phyloP scores from a whole-genome alignment of 2,113 vertebrate genomes.

The Cavia porcellus region DNA sequence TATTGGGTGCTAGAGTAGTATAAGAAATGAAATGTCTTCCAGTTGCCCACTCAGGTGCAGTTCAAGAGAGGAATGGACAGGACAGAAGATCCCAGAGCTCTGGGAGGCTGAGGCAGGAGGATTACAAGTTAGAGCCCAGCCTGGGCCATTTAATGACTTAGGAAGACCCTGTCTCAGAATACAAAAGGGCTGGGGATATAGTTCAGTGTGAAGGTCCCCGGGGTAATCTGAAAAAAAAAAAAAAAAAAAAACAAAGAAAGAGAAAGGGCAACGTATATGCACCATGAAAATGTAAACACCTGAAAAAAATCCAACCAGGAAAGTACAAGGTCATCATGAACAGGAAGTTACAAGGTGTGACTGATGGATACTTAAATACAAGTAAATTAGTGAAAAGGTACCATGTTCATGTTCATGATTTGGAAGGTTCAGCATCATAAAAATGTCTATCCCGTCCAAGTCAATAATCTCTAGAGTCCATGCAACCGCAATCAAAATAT shows the following conservation, averaged over 20 bases:
- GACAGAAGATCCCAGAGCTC: not conserved
- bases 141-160: not conserved
- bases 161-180: not conserved
- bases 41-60: not conserved
- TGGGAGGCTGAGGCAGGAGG: not conserved
- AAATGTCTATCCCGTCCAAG: not conserved
- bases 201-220: not conserved
- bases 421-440: not conserved
- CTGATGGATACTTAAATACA: not conserved
- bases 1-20: not conserved
- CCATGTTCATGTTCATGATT: not conserved
- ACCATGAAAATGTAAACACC: too few species aligned
- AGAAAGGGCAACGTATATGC: too few species aligned
- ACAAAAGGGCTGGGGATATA: not conserved
- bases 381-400: not conserved
- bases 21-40: not conserved
- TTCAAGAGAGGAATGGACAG: not conserved
- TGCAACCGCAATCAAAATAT: not conserved
- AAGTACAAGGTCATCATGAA: not conserved
- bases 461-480: not conserved
- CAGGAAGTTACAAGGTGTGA: not conserved
- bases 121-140: not conserved
- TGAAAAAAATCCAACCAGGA: not conserved
- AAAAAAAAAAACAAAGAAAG: not conserved
- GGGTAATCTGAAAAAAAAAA: not conserved